These are phyloP conservation scores for Actinia equina DNA, from an alignment of 64 coral and sea anemone genomes.

Conservation along the genomic window DNA sequence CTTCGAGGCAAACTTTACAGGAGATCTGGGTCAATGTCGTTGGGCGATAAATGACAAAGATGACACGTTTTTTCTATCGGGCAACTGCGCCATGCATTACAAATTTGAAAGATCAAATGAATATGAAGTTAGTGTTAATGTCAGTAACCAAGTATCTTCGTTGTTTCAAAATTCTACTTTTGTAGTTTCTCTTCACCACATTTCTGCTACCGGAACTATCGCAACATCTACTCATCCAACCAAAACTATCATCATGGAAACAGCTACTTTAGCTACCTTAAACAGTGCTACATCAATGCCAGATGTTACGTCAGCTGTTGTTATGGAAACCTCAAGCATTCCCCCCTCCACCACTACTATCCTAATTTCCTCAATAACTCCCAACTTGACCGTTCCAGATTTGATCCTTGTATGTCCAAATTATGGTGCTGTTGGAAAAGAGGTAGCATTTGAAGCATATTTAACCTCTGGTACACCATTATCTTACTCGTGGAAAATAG, in stretches of 20 bases:
- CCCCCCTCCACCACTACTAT: neutral
- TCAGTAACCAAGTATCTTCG: neutral
- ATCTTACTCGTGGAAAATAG: neutral
- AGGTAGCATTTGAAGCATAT: neutral
- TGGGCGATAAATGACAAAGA: neutral
- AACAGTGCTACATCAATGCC: neutral
- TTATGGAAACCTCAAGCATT: neutral
- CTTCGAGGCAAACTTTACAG: neutral
- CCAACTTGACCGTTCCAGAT: neutral
- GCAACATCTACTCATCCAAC: neutral
- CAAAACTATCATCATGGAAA: neutral
- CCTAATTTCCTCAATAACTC: neutral
- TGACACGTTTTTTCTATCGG: neutral
- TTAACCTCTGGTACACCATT: neutral
- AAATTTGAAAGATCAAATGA: neutral
- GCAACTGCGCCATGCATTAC: neutral
- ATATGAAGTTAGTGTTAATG: neutral
- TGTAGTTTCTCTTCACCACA: neutral
- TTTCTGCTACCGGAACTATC: neutral
- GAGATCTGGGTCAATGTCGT: neutral
- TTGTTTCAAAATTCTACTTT: neutral
- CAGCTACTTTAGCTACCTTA: neutral
- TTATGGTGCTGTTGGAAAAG: neutral
- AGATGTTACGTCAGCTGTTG: no score
- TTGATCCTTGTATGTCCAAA: neutral